Evolutionary conservation across 2,888 invertebrate genomes (phyloP).

Genomic region (Adela reaumurella): DNA sequence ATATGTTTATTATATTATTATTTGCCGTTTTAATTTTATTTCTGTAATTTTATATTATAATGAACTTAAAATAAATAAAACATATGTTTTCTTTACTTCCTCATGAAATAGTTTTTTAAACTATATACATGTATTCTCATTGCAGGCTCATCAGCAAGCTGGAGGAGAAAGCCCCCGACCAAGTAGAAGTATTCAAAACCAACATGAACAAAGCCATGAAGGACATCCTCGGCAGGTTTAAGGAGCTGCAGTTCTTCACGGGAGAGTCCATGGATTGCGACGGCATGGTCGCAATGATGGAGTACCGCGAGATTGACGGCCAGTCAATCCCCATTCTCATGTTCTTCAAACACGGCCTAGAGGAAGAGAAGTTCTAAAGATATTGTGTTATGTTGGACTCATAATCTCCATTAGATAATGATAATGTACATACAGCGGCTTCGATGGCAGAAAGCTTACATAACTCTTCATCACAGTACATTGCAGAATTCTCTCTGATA

Average conservation of each 20-base stretch:
- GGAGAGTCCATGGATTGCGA: slow-evolving; percentile 93
- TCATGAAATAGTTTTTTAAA: too few species aligned
- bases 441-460: not conserved
- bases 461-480: not conserved
- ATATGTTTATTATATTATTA: too few species aligned
- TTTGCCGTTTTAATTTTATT: too few species aligned
- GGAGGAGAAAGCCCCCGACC: slow-evolving; percentile 76
- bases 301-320: slow-evolving; percentile 87
- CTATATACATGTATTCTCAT: slow-evolving; percentile 12
- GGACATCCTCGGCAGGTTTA: slow-evolving; percentile 84
- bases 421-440: not conserved
- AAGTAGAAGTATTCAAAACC: slow-evolving; percentile 84
- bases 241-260: slow-evolving; percentile 88
- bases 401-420: not conserved
- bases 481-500: not conserved
- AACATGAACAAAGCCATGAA: slow-evolving; percentile 94
- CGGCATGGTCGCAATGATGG: slow-evolving; percentile 90
- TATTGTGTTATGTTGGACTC: not conserved
- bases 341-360: slow-evolving; percentile 94
- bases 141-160: slow-evolving; percentile 74
- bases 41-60: too few species aligned
- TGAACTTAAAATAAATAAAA: too few species aligned
- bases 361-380: slow-evolving; percentile 89
- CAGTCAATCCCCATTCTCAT: slow-evolving; percentile 82
- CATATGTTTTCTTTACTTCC: too few species aligned